Base-by-base conservation (phyloP, 2,797 vertebrate genomes). In the Novumbra hubbsi region DNA sequence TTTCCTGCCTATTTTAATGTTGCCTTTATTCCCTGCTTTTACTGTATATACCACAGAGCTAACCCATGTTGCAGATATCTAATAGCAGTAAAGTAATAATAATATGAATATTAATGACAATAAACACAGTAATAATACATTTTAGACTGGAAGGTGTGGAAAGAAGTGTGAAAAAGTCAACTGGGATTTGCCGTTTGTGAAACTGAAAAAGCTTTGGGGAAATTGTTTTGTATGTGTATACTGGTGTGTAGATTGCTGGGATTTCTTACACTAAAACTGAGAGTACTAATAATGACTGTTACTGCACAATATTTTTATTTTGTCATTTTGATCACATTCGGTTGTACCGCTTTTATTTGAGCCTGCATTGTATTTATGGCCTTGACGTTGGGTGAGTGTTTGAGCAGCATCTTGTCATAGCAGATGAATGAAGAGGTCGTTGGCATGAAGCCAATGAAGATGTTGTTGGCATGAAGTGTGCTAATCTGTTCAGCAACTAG, bases 271-370 rank as follows among this genome's bases (percentile, higher is more conserved):
- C 84, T 85, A 83, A 90, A 86, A 87, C 81, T 82, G 86, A 92
- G 86, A 86, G 77, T 78, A 89, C 76, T 86, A 84, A 90, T 85
- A 85, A 81, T 83, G 85, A 87, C 82, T 90, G 85, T 45, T 92
- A 89, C 92, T 91, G 91, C 90, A 92, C 92, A 94, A 91, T 80
- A 88, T 89, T 93, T 92, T 91, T 88, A 84, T 90, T 88, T 90
- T 88, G 85, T 88, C 79, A 82, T 84, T 90, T 85, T 88, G 83
- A 89, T 87, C 84, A 92, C 83, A 84, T 78, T 74, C 84, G 73
- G 91, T 85, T 87, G 90, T 84, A 84, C 73, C n/a, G 85, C 80
- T 85, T 91, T 93, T 88, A 88, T 90, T 90, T 87, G 74, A 89
- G 80, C 88, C 78, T 86, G 85, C 85, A 83, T 89, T 89, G 84